These are phyloP conservation scores for Pachypeltis micranthus DNA, from an alignment of 1,140 invertebrate genomes.

Conservation along the genomic window DNA sequence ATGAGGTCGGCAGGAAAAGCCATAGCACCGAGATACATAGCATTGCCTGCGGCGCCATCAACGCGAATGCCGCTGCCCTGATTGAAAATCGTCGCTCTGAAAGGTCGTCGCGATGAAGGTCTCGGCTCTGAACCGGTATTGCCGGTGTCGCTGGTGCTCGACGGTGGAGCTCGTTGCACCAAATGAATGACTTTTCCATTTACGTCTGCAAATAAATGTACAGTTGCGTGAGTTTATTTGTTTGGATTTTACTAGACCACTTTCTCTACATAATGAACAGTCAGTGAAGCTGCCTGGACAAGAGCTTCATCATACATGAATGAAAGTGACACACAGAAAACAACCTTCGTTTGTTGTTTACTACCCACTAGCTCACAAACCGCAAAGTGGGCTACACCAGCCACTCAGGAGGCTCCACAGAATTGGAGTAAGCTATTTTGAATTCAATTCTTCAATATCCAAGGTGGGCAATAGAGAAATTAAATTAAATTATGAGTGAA, in stretches of 20 bases:
- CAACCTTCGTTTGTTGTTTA: too few species aligned
- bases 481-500: too few species aligned
- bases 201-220: constrained; percentile 67
- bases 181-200: constrained; percentile 86
- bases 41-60: constrained; percentile 33
- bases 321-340: too few species aligned
- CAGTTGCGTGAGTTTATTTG: too few species aligned
- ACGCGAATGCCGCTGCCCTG: constrained; percentile 5
- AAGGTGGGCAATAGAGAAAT: too few species aligned
- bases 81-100: constrained; percentile 11
- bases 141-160: constrained; percentile 20
- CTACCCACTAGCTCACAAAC: too few species aligned
- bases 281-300: too few species aligned
- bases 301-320: too few species aligned
- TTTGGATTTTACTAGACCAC: not conserved
- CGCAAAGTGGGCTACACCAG: too few species aligned
- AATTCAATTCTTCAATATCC: too few species aligned
- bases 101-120: not conserved
- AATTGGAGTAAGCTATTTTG: too few species aligned
- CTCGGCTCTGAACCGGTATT: constrained; percentile 12
- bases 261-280: not conserved
- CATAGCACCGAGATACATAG: constrained; percentile 53
- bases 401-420: too few species aligned
- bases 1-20: constrained; percentile 44
- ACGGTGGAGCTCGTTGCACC: constrained; percentile 66